Evolutionary conservation across 2,888 invertebrate genomes (phyloP).

Genomic region (Nomada ferruginata): DNA sequence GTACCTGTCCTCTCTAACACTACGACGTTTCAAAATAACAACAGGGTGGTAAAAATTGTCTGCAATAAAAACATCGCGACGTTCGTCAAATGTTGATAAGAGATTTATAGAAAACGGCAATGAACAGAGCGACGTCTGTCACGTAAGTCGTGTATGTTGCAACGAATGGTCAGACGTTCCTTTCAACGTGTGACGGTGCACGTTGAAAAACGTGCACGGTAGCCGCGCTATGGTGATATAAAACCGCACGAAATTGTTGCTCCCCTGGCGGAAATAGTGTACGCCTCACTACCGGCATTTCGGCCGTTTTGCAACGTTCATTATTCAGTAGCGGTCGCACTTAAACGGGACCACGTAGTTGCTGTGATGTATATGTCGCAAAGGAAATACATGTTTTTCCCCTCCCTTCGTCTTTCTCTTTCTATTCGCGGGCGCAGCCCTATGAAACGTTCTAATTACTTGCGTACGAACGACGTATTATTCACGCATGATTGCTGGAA

Average conservation of each 20-base stretch:
- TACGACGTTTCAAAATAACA: not conserved
- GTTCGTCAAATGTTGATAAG: not conserved
- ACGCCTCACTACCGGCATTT: constrained; percentile 63
- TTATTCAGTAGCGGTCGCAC: constrained; percentile 64
- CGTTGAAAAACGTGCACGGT: constrained; percentile 48
- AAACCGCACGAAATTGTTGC: constrained; percentile 74
- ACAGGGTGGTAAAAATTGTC: not conserved
- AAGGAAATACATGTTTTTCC: constrained; percentile 39
- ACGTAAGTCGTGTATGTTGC: constrained; percentile 56
- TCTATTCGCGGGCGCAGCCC: not conserved
- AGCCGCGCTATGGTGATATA: constrained; percentile 54
- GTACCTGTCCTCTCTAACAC: not conserved
- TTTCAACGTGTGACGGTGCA: constrained; percentile 54
- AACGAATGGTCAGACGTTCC: constrained; percentile 33
- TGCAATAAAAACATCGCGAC: not conserved
- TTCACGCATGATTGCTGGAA: not conserved
- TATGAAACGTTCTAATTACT: constrained; percentile 39
- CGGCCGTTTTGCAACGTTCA: constrained; percentile 69
- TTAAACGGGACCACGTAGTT: constrained; percentile 60
- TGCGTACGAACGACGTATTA: constrained; percentile 12
- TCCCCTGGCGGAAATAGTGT: constrained; percentile 71
- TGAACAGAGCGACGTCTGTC: constrained; percentile 29
- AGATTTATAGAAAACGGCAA: constrained; percentile 16
- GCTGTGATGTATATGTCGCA: constrained; percentile 48
- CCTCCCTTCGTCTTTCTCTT: not conserved